These are phyloP conservation scores for Pocillopora grandis DNA, from an alignment of 92 coral and sea anemone genomes.

Conservation along the genomic window DNA sequence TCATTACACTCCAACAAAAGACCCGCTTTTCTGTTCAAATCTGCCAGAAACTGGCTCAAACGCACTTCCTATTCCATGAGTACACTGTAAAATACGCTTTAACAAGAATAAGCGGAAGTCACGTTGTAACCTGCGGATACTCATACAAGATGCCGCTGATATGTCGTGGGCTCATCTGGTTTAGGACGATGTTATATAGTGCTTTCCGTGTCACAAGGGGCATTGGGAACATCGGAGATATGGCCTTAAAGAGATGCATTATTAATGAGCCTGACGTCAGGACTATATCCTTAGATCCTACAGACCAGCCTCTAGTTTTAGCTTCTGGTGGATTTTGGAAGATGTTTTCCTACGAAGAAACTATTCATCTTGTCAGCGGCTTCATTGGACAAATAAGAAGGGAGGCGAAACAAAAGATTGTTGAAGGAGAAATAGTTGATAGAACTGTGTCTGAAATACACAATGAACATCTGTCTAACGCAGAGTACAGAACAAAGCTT, in stretches of 20 bases:
- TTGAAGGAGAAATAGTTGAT: background rate
- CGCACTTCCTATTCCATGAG: no score
- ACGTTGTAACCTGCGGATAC: no score
- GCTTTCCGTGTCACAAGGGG: no score
- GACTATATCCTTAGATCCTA: slow-evolving; percentile 44
- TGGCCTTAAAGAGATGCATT: slow-evolving; percentile 77
- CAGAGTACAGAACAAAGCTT: background rate
- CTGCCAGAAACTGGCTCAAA: no score
- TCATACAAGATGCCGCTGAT: no score
- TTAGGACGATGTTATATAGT: no score
- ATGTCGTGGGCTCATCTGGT: no score
- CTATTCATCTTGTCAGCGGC: slow-evolving; percentile 71
- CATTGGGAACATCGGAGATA: slow-evolving; percentile 94
- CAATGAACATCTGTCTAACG: background rate
- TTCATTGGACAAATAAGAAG: slow-evolving; percentile 78
- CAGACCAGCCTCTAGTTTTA: slow-evolving; percentile 78
- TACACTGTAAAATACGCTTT: no score
- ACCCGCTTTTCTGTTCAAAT: no score
- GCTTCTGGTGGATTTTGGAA: slow-evolving; percentile 98
- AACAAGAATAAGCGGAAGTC: no score
- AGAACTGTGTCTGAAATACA: background rate
- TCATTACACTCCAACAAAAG: no score
- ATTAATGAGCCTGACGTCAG: slow-evolving; percentile 84
- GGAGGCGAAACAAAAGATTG: slow-evolving; percentile 41
- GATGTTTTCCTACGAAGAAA: slow-evolving; percentile 80